Evolutionary conservation across 1,140 invertebrate genomes (phyloP).

Genomic region (Drosophila sp.): DNA sequence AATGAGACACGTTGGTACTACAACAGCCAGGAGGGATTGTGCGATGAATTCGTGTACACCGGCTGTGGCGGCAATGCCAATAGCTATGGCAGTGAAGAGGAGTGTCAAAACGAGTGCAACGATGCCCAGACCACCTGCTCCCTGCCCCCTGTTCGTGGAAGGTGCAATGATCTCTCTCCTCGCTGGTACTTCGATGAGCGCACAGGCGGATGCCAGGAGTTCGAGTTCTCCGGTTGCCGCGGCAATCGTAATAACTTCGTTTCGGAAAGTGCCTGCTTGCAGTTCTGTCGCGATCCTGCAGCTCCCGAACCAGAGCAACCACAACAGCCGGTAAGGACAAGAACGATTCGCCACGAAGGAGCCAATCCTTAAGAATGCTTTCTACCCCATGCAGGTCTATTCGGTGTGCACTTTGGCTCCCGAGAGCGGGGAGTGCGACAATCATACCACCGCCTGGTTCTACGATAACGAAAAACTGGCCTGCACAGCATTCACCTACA

Average conservation of each 20-base stretch:
- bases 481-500: conserved; percentile 90
- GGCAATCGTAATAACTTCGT: conserved; percentile 93
- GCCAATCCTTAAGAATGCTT: not conserved
- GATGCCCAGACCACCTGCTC: conserved; percentile 88
- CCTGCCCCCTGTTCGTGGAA: conserved; percentile 87
- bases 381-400: conserved; percentile 36
- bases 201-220: conserved; percentile 87
- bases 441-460: conserved; percentile 88
- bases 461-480: conserved; percentile 86
- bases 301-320: conserved; percentile 46
- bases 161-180: conserved; percentile 84
- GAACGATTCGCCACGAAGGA: not conserved
- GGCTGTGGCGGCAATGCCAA: conserved; percentile 95
- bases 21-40: conserved; percentile 89
- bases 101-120: conserved; percentile 91
- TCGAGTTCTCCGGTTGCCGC: conserved; percentile 88
- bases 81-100: conserved; percentile 89
- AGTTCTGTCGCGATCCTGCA: conserved; percentile 86
- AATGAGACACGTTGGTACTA: conserved; percentile 89
- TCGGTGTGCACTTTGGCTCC: conserved; percentile 85
- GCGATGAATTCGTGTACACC: conserved; percentile 91
- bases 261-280: conserved; percentile 92
- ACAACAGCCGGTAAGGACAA: conserved; percentile 47
- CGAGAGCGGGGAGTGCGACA: conserved; percentile 89
- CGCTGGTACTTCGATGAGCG: conserved; percentile 90